Conservation (phyloP, 2,888 invertebrate genomes). For the Philereme vetulata region DNA sequence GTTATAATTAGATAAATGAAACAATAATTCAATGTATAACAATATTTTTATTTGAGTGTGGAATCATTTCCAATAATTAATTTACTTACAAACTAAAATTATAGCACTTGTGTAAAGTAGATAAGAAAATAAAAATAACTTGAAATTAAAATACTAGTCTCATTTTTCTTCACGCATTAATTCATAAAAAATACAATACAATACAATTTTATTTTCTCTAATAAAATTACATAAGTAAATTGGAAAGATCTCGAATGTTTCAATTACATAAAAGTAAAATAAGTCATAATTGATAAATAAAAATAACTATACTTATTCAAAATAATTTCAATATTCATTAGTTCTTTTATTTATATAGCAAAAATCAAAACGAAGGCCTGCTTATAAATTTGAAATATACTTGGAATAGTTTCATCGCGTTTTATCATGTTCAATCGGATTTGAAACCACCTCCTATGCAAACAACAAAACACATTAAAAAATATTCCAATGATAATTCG, state of each 20-base stretch:
- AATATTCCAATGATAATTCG: too few species aligned
- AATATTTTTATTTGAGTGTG: constrained; percentile 54
- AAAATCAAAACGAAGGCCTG: too few species aligned
- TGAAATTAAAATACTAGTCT: constrained; percentile 33
- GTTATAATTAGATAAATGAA: constrained; percentile 8
- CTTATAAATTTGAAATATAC: too few species aligned
- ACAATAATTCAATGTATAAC: constrained; percentile 48
- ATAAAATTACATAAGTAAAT: neutral
- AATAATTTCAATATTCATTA: neutral
- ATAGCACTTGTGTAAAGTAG: constrained; percentile 52
- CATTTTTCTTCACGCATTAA: constrained; percentile 18
- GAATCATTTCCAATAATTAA: constrained; percentile 52
- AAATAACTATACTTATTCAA: neutral
- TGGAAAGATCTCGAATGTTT: neutral
- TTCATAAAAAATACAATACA: neutral
- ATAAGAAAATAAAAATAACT: constrained; percentile 43
- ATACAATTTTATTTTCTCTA: neutral
- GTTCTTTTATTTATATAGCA: too few species aligned
- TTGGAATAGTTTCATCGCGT: too few species aligned
- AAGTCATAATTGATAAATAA: neutral
- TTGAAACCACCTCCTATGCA: too few species aligned
- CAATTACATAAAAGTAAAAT: neutral
- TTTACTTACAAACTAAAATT: constrained; percentile 46
- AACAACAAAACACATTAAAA: too few species aligned
- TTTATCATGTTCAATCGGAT: too few species aligned